These are phyloP conservation scores for Dendrocincla tyrannina DNA, from an alignment of 2,797 vertebrate genomes.

Conservation along the genomic window DNA sequence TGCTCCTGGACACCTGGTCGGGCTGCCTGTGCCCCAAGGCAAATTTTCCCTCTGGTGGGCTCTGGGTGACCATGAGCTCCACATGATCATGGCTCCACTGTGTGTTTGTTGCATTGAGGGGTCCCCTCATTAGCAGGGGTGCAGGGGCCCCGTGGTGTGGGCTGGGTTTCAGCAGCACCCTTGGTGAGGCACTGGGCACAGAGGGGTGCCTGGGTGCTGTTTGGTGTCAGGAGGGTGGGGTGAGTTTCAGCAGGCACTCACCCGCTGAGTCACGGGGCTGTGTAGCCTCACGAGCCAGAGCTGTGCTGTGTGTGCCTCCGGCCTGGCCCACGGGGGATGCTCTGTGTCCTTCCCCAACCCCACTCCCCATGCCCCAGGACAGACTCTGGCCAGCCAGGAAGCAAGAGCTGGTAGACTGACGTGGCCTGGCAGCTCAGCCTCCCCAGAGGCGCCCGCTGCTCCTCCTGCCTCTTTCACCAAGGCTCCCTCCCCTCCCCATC, in stretches of 20 bases:
- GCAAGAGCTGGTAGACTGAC: not conserved
- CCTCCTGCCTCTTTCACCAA: not conserved
- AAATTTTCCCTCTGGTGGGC: not conserved
- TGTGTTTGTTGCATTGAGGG: not conserved
- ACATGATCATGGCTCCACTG: rapidly evolving
- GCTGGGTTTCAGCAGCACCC: not conserved
- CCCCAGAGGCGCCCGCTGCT: not conserved
- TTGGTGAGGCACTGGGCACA: rapidly evolving
- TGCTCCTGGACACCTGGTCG: not conserved
- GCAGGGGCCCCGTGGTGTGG: rapidly evolving
- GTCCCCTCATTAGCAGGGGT: rapidly evolving
- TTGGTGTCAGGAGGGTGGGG: not conserved
- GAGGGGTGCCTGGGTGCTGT: not conserved
- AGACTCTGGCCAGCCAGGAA: not conserved
- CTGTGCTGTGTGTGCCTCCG: rapidly evolving
- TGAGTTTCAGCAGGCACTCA: not conserved
- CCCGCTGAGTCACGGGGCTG: not conserved
- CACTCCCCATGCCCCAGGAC: rapidly evolving
- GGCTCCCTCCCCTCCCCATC: not conserved
- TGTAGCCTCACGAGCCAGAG: not conserved
- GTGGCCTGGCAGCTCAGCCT: not conserved
- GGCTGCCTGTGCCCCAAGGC: not conserved
- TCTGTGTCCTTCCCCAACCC: not conserved
- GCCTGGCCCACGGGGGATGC: not conserved
- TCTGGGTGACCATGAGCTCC: not conserved